Evolutionary conservation across 2,113 vertebrate species (phyloP), one percentile per base, ranked within the genome.

Genomic region (Mus pahari): DNA sequence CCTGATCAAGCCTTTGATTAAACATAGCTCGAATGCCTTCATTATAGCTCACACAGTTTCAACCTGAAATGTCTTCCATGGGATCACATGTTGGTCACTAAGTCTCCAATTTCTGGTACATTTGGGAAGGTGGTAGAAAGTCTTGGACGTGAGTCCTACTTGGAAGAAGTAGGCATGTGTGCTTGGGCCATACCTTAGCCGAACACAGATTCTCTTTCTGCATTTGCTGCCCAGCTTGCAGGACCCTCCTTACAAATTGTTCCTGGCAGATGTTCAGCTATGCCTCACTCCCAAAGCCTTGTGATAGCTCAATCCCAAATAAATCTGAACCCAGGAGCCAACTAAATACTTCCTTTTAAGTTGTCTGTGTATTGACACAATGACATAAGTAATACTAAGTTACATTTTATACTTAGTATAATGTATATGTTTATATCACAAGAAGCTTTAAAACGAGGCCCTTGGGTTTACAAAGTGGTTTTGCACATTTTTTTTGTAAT

Each of bases 341-440:
- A 53, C 14, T 42, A 7, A 58, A 42, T 28, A 31, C n/a, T 74
- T 31, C 13, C 10, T 42, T 74, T 10, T 19, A 58, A 58, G 86
- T 71, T 71, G 3, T 71, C 66, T 71, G 36, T 53, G 22, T 39
- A 53, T 3, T 11, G 14, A 7, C 48, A 58, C 14, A 55, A 39
- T 19, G 36, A 55, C 48, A 11, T 12, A 58, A 88, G 4, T 64
- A 12, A 31, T 64, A 26, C 60, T 26, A 22, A 60, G 60, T 62
- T 24, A 26, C 14, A 75, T 83, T 92, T 62, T 93, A 77, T 74
- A 79, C 39, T 86, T 81, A 31, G 62, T 92, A 1, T 42, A 78
- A 94, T 70, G 83, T 48, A 31, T 45, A 93, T 45, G 17, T 62
- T 75, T 89, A 24, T 89, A 81, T 82, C 94, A 89, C 73, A 73